Conservation (phyloP, 2,888 invertebrate genomes). For the Caenorhabditis wallacei region DNA sequence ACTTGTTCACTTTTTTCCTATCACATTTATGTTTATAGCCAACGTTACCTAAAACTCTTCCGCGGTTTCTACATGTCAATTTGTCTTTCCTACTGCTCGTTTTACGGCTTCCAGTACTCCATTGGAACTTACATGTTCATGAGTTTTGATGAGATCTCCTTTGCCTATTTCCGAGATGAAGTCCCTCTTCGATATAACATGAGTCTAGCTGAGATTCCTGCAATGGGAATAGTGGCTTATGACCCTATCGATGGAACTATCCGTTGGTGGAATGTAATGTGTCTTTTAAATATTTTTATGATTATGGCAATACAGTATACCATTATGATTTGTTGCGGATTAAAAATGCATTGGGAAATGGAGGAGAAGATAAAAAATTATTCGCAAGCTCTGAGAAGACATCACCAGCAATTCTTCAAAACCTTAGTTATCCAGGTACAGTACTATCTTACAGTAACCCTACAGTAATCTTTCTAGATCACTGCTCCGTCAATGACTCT, state of each 20-base stretch:
- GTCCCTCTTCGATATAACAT: slow-evolving; percentile 16
- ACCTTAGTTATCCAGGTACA: slow-evolving; percentile 27
- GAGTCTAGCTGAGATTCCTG: slow-evolving; percentile 22
- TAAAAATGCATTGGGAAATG: slow-evolving; percentile 30
- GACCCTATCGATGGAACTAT: neutral
- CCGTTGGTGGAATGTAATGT: slow-evolving; percentile 22
- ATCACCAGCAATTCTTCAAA: slow-evolving; percentile 33
- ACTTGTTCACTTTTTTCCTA: too few species aligned
- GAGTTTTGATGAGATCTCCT: slow-evolving; percentile 10
- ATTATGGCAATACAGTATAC: slow-evolving; percentile 31
- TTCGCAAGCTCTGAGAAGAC: neutral
- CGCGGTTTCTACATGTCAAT: neutral
- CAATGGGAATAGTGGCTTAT: slow-evolving; percentile 7
- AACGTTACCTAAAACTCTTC: slow-evolving; percentile 14
- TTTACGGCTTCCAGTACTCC: slow-evolving; percentile 29
- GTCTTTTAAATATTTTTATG: slow-evolving; percentile 10
- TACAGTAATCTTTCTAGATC: slow-evolving; percentile 1
- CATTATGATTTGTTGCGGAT: slow-evolving; percentile 30
- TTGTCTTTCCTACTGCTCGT: slow-evolving; percentile 16
- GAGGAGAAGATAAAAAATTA: slow-evolving; percentile 17
- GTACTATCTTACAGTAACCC: neutral
- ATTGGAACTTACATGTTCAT: slow-evolving; percentile 16
- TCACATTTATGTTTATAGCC: slow-evolving; percentile 1
- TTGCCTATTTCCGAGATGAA: slow-evolving; percentile 1
- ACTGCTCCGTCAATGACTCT: slow-evolving; percentile 18